Base-by-base conservation (phyloP, 1,140 invertebrate genomes). In the Cepaea nemoralis region DNA sequence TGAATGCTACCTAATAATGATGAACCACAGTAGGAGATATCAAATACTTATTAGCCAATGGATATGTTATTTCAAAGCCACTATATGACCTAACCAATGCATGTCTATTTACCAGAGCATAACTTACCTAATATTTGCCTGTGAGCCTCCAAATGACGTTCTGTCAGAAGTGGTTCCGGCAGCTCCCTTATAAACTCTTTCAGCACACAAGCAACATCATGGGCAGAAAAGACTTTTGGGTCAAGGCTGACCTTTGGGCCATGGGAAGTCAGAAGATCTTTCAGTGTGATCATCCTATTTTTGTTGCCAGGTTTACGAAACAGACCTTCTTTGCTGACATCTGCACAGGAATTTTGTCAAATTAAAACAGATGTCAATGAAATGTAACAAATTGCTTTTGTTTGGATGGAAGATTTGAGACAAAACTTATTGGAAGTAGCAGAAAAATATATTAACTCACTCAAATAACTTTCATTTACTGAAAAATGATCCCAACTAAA, bases 191-290 rank as follows among this genome's bases (percentile, higher is more conserved):
- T 91, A 89, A 96, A 96, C 27, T 94, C 94, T 91, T 98, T 98
- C 10, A 98, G 93, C 22, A 98, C 96, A 33, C 95, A 96, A n/a
- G 97, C 96, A 93, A 95, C 97, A 90, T 98, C 97, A 89, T 98
- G 96, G 16, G 97, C 95, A 59, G 94, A 95, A 89, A 95, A 98
- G 24, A 92, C 93, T 2, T 94, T 93, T 40, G 87, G 77, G 78
- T 94, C 93, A 3, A 97, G 92, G 83, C 95, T 93, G 40, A 97
- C 88, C 12, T 84, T 76, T 48, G 79, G 79, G 0, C 83, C 80
- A 6, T 95, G 94, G 84, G 94, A 93, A 83, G 94, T 93, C 3
- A 98, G 91, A 39, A 94, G 92, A 82, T 93, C 92, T 86, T 95
- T 94, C 3, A 98, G 90, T 85, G 97, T 95, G 87, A 97, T 95